Conservation (phyloP, 2,888 invertebrate species). For the Tinea pellionella region DNA sequence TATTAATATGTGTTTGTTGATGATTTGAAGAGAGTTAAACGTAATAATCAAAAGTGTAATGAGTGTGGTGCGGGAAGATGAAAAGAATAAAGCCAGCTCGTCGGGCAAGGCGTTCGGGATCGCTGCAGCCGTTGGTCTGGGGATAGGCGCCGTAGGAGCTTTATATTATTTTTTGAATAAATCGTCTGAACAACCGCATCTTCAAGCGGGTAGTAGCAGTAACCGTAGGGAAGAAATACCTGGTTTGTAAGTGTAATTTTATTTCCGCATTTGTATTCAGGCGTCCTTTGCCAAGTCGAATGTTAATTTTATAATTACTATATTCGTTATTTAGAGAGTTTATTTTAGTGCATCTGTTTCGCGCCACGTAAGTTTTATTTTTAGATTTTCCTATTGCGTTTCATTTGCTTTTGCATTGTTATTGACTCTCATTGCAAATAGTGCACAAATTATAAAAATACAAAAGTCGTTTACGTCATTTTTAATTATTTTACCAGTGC, state of each 20-base stretch:
- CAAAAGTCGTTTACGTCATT: too few species aligned
- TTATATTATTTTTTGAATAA: background rate
- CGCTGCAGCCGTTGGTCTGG: background rate
- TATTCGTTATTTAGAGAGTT: too few species aligned
- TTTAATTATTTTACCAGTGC: too few species aligned
- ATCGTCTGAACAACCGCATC: background rate
- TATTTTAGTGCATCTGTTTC: too few species aligned
- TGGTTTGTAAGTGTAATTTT: background rate
- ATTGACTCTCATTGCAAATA: too few species aligned
- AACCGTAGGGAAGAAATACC: background rate
- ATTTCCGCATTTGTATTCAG: background rate
- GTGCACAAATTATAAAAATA: too few species aligned
- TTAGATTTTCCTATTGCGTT: too few species aligned
- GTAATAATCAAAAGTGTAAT: too few species aligned
- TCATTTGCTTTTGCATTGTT: too few species aligned
- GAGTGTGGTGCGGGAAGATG: background rate
- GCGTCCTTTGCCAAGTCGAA: background rate
- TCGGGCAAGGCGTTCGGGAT: background rate
- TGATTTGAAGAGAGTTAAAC: too few species aligned
- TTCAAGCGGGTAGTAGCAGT: background rate
- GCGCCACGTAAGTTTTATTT: too few species aligned
- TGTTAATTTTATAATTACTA: background rate
- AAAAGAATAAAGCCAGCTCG: background rate
- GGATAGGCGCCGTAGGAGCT: background rate
- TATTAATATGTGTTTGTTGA: too few species aligned